Percentiles rank a stretch among this genome's conserved stretches.
Conservation (phyloP, 2,113 vertebrate species). For the Elaphurus davidianus region DNA sequence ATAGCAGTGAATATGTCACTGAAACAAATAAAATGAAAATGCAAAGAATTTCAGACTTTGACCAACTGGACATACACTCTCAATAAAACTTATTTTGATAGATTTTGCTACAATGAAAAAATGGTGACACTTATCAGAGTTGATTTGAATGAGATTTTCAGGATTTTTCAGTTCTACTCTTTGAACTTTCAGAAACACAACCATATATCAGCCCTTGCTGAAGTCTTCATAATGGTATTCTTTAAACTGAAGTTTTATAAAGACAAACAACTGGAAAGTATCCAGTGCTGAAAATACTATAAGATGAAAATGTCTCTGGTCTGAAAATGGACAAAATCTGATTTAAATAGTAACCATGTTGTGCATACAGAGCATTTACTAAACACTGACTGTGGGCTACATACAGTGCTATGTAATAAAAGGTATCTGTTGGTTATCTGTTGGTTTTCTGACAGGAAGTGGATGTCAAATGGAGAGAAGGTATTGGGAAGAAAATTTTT, state of each 20-base stretch:
- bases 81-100: not conserved
- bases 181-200: constrained; percentile 13
- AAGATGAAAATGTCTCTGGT: not conserved
- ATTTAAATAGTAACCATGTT: constrained; percentile 12
- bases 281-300: not conserved
- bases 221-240: not conserved
- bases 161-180: not conserved
- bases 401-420: not conserved
- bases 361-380: not conserved
- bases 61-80: not conserved
- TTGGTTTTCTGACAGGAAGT: not conserved
- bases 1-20: not conserved
- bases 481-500: not conserved
- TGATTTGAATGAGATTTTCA: not conserved
- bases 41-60: not conserved
- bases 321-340: not conserved
- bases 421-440: not conserved
- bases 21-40: constrained; percentile 34
- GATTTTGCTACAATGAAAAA: not conserved
- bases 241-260: not conserved
- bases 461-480: not conserved
- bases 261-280: not conserved
- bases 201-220: not conserved
- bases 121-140: not conserved
- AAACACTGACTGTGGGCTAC: not conserved